A percentile compares a stretch with the other conserved stretches of the same genome.
Conservation (phyloP, 2,888 invertebrate species). For the Acrobasis consociella region DNA sequence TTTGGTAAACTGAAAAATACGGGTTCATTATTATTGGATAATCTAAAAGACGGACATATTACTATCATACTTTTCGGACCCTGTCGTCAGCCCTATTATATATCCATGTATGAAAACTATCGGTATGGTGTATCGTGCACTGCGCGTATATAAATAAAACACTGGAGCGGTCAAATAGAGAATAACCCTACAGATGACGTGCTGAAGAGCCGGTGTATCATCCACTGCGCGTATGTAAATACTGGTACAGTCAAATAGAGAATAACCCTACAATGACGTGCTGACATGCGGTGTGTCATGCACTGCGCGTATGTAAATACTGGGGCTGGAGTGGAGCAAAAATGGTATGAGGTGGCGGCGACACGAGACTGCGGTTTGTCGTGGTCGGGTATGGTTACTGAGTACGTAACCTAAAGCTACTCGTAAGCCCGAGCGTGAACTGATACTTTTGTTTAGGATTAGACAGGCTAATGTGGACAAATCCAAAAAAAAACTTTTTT, state of each 20-base stretch:
- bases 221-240: slow-evolving; percentile 35
- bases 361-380: slow-evolving; percentile 45
- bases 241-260: slow-evolving; percentile 23
- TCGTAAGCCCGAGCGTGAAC: slow-evolving; percentile 34
- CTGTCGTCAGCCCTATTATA: no score
- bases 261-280: neutral
- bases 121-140: no score
- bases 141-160: no score
- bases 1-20: no score
- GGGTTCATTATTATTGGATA: no score
- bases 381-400: slow-evolving; percentile 37
- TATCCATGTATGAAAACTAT: no score
- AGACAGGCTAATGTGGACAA: neutral
- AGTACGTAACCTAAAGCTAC: slow-evolving; percentile 33
- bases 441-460: slow-evolving; percentile 23
- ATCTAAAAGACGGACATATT: no score
- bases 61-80: no score
- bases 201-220: slow-evolving; percentile 25
- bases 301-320: slow-evolving; percentile 37
- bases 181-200: neutral
- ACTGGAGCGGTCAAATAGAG: no score
- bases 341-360: slow-evolving; percentile 46
- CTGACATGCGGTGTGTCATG: slow-evolving; percentile 26
- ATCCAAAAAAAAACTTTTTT: neutral
- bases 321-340: slow-evolving; percentile 43